These are phyloP conservation scores for Cottoperca gobio DNA, from an alignment of 2,797 vertebrate species.

Conservation along the genomic window DNA sequence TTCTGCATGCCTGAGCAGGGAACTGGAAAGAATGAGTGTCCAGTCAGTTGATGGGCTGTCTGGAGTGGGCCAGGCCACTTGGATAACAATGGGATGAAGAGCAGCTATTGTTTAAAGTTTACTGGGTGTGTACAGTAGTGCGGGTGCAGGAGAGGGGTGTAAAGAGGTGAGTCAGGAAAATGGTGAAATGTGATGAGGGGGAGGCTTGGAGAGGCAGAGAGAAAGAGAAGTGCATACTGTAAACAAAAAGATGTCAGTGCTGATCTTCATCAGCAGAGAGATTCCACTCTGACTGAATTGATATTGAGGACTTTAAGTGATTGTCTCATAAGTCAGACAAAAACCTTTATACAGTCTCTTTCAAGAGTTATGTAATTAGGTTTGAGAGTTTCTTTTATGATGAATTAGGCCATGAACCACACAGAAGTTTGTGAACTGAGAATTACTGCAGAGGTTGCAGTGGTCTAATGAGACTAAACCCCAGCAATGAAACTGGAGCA, in stretches of 20 bases:
- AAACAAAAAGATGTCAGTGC: conserved; percentile 62
- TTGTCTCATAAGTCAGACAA: conserved; percentile 44
- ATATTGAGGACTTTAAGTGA: conserved; percentile 59
- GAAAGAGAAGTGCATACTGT: conserved; percentile 54
- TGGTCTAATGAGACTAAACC: conserved; percentile 58
- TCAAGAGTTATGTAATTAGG: conserved; percentile 44
- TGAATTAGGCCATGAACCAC: conserved; percentile 50
- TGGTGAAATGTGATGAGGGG: conserved; percentile 50
- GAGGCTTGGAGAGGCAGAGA: conserved; percentile 28
- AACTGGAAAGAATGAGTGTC: conserved; percentile 63
- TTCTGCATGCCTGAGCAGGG: conserved; percentile 72
- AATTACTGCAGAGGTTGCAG: conserved; percentile 21
- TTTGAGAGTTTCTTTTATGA: conserved; percentile 45
- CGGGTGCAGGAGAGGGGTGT: conserved; percentile 28
- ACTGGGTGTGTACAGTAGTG: conserved; percentile 56
- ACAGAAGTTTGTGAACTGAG: conserved; percentile 30
- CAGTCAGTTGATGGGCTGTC: conserved; percentile 64
- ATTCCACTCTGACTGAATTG: conserved; percentile 22
- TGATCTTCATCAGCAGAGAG: conserved; percentile 46
- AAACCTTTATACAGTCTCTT: conserved; percentile 30
- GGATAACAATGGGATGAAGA: conserved; percentile 67
- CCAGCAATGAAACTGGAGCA: background rate
- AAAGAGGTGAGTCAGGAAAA: conserved; percentile 53
- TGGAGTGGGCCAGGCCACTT: conserved; percentile 60
- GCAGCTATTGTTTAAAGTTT: conserved; percentile 73